A percentile compares a stretch with the other conserved stretches of the same genome.
Conservation (phyloP, 1,140 invertebrate genomes). For the Drosophila nikananu region DNA sequence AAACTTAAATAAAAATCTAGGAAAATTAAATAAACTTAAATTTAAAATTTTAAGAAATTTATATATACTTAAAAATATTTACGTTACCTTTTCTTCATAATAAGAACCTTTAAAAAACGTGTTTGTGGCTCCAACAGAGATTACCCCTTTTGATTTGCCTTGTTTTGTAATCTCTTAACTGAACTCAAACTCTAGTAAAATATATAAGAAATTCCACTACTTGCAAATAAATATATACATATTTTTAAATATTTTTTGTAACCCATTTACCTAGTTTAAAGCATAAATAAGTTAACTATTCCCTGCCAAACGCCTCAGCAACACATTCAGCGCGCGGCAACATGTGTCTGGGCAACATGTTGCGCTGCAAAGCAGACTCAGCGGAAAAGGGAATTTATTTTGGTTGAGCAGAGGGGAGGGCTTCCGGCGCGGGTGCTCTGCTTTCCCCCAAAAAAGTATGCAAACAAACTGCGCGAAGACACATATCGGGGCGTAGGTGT, state of each 20-base stretch:
- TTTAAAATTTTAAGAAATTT: too few species aligned
- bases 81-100: too few species aligned
- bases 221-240: too few species aligned
- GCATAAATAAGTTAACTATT: background rate
- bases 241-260: background rate
- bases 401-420: background rate
- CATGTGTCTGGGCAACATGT: slow-evolving; percentile 48
- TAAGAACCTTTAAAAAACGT: too few species aligned
- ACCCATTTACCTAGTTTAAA: background rate
- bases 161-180: background rate
- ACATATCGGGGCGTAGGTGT: slow-evolving; percentile 26
- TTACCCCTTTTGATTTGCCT: background rate
- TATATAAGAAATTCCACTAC: background rate
- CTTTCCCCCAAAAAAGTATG: slow-evolving; percentile 35
- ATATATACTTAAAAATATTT: too few species aligned
- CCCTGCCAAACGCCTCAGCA: too few species aligned
- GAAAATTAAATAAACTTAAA: background rate
- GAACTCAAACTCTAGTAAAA: background rate
- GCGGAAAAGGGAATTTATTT: slow-evolving; percentile 44
- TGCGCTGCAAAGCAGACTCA: slow-evolving; percentile 67
- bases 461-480: slow-evolving; percentile 61
- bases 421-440: background rate
- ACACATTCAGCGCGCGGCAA: slow-evolving; percentile 61
- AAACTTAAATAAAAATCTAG: background rate
- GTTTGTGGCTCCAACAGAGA: too few species aligned